Percentiles rank a stretch among this genome's conserved stretches.
These are phyloP conservation scores for Aphodius sticticus DNA, from an alignment of 2,888 invertebrate species.

Conservation along the genomic window DNA sequence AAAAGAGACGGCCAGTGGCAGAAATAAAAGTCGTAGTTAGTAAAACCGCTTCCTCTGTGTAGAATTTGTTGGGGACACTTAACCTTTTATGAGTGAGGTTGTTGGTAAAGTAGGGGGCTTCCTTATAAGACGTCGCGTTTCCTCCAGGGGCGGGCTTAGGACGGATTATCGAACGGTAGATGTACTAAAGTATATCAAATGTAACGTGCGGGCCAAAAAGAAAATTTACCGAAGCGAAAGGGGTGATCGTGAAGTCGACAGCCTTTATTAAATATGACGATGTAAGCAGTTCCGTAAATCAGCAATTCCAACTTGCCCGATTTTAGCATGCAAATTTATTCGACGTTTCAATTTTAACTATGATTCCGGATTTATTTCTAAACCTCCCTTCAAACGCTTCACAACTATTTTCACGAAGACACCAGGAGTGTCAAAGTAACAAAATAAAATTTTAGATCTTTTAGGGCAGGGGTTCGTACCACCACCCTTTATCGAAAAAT, in stretches of 20 bases:
- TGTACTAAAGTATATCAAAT: neutral
- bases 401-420: too few relatives aligned
- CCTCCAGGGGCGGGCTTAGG: neutral
- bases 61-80: neutral
- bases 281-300: neutral
- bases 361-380: neutral
- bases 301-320: neutral
- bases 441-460: too few relatives aligned
- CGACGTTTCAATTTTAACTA: neutral
- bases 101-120: neutral
- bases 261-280: too few relatives aligned
- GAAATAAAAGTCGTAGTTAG: neutral
- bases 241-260: neutral
- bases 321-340: neutral
- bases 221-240: neutral
- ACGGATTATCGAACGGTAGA: neutral
- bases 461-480: too few relatives aligned
- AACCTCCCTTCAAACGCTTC: neutral
- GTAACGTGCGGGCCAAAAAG: neutral
- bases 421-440: too few relatives aligned
- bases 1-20: neutral
- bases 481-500: too few relatives aligned
- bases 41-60: neutral
- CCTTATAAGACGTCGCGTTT: neutral
- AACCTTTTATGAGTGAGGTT: constrained; percentile 4